phyloP scores from a whole-genome alignment of 1,140 invertebrate species.

The Maconellicoccus hirsutus region DNA sequence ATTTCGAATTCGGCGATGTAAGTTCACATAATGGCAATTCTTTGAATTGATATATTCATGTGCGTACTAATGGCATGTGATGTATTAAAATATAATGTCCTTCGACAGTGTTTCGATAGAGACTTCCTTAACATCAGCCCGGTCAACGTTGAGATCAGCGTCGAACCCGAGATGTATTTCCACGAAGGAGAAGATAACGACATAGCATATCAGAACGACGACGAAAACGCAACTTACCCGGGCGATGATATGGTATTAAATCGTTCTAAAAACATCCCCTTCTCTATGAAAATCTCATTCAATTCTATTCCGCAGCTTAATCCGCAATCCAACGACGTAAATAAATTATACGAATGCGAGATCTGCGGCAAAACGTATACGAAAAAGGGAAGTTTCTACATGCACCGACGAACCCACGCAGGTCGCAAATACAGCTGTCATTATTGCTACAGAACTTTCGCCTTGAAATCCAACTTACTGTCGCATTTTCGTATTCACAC shows the following conservation, averaged over 20 bases:
- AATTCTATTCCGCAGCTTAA: background rate
- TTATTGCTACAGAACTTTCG: background rate
- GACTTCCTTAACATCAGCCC: background rate
- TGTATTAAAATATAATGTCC: background rate
- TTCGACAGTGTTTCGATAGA: background rate
- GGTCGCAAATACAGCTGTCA: constrained; percentile 1
- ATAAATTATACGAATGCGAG: constrained; percentile 2
- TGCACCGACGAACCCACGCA: background rate
- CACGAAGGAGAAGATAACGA: background rate
- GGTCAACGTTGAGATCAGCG: background rate
- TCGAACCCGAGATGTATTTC: constrained; percentile 1
- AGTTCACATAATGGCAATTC: background rate
- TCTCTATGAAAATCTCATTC: background rate
- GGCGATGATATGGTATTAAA: too few relatives aligned
- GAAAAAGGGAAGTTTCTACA: constrained; percentile 3
- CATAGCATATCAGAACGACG: background rate
- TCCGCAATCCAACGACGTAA: background rate
- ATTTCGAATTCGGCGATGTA: background rate
- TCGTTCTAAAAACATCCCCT: too few relatives aligned
- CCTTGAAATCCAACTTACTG: background rate
- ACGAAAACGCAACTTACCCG: background rate
- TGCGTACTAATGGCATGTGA: background rate
- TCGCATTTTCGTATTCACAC: constrained; percentile 5
- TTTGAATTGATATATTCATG: background rate
- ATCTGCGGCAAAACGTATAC: constrained; percentile 6